phyloP scores from a whole-genome alignment of 64 coral and sea anemone genomes.

The Astreopora myriophthalma region DNA sequence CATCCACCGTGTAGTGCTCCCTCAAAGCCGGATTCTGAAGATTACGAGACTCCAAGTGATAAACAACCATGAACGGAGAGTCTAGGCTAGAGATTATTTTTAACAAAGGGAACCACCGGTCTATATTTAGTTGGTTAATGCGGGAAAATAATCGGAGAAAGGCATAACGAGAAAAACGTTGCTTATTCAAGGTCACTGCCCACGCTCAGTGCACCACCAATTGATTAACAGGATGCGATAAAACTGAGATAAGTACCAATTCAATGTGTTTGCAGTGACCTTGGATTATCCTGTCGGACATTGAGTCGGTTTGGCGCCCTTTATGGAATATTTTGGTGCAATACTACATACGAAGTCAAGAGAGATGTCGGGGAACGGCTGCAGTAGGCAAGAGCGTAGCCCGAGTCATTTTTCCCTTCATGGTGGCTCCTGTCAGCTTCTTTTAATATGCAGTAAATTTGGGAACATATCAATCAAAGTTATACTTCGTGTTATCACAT shows the following conservation, averaged over 20 bases:
- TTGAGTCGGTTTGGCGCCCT: not conserved
- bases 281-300: not conserved
- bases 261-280: not conserved
- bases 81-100: not conserved
- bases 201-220: not conserved
- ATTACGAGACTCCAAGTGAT: no score
- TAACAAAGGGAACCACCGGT: not conserved
- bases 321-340: not conserved
- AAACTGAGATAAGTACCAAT: not conserved
- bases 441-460: no score
- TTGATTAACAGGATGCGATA: not conserved
- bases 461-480: no score
- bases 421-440: no score
- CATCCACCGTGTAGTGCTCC: no score
- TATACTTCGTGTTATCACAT: no score
- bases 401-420: not conserved
- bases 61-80: not conserved
- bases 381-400: not conserved
- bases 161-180: not conserved
- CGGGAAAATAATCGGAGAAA: not conserved
- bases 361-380: not conserved
- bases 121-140: constrained; percentile 1
- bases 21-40: no score
- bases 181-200: not conserved
- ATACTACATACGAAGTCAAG: not conserved